phyloP scores from a whole-genome alignment of 2,797 vertebrate species.

The Rhabdophis nuchalis region DNA sequence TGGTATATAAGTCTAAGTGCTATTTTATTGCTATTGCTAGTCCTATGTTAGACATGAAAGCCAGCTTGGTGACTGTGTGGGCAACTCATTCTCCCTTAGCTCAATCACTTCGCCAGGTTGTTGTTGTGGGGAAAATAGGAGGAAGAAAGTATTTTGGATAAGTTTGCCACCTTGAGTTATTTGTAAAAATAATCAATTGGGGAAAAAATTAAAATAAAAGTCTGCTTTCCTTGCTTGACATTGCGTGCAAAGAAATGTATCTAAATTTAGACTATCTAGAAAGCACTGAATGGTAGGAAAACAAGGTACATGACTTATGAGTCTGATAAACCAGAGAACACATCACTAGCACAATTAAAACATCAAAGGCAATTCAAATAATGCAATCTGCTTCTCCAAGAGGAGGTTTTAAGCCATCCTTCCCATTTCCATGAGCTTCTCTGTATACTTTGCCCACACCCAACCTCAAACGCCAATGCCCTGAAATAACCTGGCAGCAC shows the following conservation, averaged over 20 bases:
- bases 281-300: constrained; percentile 48
- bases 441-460: constrained; percentile 32
- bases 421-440: constrained; percentile 29
- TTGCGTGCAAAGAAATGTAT: constrained; percentile 43
- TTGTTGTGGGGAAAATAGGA: background rate
- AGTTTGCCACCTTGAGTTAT: background rate
- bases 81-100: background rate
- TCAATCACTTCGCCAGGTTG: background rate
- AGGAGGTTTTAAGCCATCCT: constrained; percentile 33
- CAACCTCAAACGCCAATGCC: constrained; percentile 35
- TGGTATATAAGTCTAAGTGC: background rate
- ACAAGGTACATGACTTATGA: constrained; percentile 26
- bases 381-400: constrained; percentile 25
- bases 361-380: constrained; percentile 48
- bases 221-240: constrained; percentile 44
- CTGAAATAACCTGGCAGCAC: constrained; percentile 8
- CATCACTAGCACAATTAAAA: constrained; percentile 46
- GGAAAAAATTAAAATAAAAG: background rate
- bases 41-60: background rate
- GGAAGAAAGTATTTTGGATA: background rate
- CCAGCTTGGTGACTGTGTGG: background rate
- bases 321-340: constrained; percentile 52
- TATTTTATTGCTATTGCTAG: background rate
- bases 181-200: background rate
- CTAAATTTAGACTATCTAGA: constrained; percentile 30